These are phyloP conservation scores for Hippocampus kuda DNA, from an alignment of 2,797 vertebrate genomes.

Conservation along the genomic window DNA sequence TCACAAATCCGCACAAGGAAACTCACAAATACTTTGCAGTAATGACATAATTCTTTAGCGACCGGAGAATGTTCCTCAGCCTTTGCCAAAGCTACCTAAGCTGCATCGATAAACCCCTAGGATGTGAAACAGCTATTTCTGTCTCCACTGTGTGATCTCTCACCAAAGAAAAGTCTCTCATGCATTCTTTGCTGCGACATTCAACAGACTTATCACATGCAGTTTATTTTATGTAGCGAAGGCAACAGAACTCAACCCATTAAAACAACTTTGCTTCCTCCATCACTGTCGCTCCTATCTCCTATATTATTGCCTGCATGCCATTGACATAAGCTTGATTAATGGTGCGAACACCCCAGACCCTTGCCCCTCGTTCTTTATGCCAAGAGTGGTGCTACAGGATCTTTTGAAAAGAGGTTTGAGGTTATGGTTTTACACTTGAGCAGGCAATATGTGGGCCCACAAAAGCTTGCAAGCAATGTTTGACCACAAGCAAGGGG, in stretches of 20 bases:
- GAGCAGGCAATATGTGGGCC: background rate
- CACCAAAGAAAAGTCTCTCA: background rate
- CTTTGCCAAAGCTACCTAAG: conserved; percentile 32
- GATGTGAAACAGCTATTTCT: conserved; percentile 13
- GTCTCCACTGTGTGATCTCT: conserved; percentile 3
- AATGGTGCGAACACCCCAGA: conserved; percentile 16
- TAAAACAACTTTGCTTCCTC: background rate
- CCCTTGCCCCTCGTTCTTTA: conserved; percentile 9
- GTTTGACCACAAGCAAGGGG: background rate
- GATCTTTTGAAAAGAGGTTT: conserved; percentile 9
- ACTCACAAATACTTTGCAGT: conserved; percentile 16
- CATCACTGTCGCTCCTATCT: conserved; percentile 10
- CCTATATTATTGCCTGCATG: conserved; percentile 20
- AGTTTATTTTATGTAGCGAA: background rate
- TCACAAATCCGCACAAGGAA: conserved; percentile 8
- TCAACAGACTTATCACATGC: background rate
- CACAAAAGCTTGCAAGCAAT: conserved; percentile 1
- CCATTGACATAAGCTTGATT: conserved; percentile 19
- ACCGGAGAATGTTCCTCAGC: conserved; percentile 10
- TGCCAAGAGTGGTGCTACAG: conserved; percentile 9
- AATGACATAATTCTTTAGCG: conserved; percentile 27
- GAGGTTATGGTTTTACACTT: background rate
- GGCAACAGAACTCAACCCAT: conserved; percentile 13
- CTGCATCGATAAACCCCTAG: conserved; percentile 13
- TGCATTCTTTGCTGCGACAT: background rate